A percentile compares a stretch with the other conserved stretches of the same genome.
Conservation (phyloP, 2,797 vertebrate genomes). For the Oreochromis grahami region DNA sequence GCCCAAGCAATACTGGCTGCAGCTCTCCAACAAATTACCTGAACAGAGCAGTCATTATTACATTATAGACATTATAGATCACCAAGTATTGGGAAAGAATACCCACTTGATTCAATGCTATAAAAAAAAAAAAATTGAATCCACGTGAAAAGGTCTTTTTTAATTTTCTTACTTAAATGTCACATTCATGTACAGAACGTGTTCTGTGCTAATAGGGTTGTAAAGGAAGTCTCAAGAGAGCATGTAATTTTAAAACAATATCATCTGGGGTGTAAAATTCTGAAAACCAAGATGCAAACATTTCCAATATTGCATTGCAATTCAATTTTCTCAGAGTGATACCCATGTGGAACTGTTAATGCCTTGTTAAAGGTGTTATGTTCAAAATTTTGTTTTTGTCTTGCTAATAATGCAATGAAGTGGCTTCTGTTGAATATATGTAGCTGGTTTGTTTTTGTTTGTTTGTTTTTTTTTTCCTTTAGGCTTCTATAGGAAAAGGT, state of each 20-base stretch:
- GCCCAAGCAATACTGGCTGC: constrained; percentile 86
- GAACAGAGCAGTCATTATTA: neutral
- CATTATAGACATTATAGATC: neutral
- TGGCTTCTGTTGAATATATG: neutral
- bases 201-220: neutral
- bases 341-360: neutral
- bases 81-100: neutral
- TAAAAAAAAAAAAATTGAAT: neutral
- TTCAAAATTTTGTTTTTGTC: neutral
- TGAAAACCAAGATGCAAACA: neutral
- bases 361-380: neutral
- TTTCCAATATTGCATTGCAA: neutral
- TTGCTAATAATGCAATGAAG: neutral
- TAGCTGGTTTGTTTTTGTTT: neutral
- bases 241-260: neutral
- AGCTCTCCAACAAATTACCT: constrained; percentile 91
- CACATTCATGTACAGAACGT: neutral
- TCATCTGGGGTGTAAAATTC: neutral
- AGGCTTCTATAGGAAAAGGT: neutral
- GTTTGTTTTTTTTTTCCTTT: neutral
- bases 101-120: neutral
- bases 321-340: neutral
- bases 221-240: neutral
- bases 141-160: neutral
- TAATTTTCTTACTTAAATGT: neutral